These are phyloP conservation scores for Chelonia mydas DNA, from an alignment of 2,797 vertebrate species.

Conservation along the genomic window DNA sequence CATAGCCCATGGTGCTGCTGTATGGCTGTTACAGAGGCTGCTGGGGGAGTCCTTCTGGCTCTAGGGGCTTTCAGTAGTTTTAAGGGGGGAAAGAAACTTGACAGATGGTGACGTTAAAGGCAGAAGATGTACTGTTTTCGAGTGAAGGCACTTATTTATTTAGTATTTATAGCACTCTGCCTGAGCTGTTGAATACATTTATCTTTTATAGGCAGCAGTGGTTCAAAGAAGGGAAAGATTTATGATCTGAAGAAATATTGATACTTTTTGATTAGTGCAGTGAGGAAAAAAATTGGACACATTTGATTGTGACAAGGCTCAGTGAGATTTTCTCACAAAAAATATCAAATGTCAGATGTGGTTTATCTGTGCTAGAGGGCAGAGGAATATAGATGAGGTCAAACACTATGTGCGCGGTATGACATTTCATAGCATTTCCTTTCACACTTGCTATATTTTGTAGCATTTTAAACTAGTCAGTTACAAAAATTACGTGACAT, in stretches of 20 bases:
- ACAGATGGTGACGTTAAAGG: neutral
- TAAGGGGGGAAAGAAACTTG: neutral
- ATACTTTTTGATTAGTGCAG: neutral
- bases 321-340: conserved; percentile 31
- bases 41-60: neutral
- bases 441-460: neutral
- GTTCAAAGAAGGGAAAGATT: neutral
- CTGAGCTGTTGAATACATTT: neutral
- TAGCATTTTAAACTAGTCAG: neutral
- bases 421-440: neutral
- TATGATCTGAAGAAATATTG: neutral
- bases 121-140: neutral
- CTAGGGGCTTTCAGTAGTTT: neutral
- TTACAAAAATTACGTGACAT: neutral
- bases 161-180: neutral
- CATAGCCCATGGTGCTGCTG: rapidly evolving
- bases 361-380: neutral
- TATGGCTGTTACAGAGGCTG: rapidly evolving
- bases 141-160: neutral
- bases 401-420: neutral
- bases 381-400: conserved; percentile 36
- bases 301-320: neutral
- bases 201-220: neutral
- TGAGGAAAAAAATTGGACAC: conserved; percentile 19
- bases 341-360: conserved; percentile 46